Conservation (phyloP, 1,140 invertebrate genomes). For the Teleogryllus occipitalis region DNA sequence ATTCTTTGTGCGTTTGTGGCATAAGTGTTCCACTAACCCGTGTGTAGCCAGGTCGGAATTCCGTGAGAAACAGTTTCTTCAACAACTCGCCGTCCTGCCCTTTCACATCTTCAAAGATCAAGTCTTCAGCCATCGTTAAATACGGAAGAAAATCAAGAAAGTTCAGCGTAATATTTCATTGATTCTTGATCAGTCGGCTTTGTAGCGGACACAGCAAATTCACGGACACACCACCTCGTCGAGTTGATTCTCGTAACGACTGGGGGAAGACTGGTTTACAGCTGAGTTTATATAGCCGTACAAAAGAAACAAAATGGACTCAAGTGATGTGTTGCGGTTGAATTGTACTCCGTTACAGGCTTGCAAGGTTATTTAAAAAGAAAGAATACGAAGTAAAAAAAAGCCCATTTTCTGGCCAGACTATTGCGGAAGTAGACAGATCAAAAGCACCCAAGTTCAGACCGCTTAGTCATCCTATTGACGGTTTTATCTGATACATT, state of each 20-base stretch:
- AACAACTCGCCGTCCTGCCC: not conserved
- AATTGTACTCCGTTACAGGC: not conserved
- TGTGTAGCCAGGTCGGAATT: not conserved
- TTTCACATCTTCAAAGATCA: not conserved
- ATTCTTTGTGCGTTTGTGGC: not conserved
- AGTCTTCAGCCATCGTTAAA: not conserved
- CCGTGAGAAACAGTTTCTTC: not conserved
- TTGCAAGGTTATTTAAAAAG: too few relatives aligned
- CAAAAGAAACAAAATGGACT: not conserved
- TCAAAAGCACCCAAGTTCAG: too few relatives aligned
- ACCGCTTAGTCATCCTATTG: too few relatives aligned
- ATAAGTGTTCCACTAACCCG: not conserved
- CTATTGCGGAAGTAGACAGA: too few relatives aligned
- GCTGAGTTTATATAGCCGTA: not conserved
- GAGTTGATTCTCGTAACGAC: not conserved
- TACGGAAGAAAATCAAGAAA: not conserved
- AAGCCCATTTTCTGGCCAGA: too few relatives aligned
- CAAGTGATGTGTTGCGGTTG: not conserved
- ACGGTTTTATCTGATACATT: too few relatives aligned
- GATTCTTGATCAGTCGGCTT: not conserved
- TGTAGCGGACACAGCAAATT: not conserved
- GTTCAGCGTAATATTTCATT: not conserved
- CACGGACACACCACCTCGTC: not conserved
- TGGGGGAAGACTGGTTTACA: not conserved
- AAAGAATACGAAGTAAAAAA: too few relatives aligned